A percentile compares a stretch with the other conserved stretches of the same genome.
phyloP scores from a whole-genome alignment of 2,113 vertebrate genomes.

The Lepus europaeus region DNA sequence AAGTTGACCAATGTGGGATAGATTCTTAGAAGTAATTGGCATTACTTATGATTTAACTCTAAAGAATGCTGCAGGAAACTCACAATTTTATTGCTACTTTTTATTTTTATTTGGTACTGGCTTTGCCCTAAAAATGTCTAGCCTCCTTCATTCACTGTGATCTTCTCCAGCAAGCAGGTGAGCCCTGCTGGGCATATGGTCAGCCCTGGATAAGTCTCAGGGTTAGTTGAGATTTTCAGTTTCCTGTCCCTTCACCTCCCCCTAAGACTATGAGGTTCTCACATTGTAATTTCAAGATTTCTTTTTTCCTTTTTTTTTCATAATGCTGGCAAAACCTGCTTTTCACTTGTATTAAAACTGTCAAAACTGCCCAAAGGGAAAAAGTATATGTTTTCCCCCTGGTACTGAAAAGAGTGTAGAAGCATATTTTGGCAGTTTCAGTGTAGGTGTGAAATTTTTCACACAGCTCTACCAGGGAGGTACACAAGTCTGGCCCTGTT shows the following conservation, averaged over 20 bases:
- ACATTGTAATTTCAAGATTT: conserved; percentile 77
- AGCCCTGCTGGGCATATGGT: not conserved
- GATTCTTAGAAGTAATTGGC: conserved; percentile 45
- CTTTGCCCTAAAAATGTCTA: conserved; percentile 69
- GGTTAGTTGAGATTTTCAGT: conserved; percentile 40
- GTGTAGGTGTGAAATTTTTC: conserved; percentile 83
- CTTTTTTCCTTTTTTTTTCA: conserved; percentile 61
- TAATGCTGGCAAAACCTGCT: conserved; percentile 78
- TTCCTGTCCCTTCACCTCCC: not conserved
- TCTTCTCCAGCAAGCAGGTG: conserved; percentile 45
- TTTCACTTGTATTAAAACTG: conserved; percentile 85
- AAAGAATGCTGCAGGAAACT: conserved; percentile 10
- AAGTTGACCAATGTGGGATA: not conserved
- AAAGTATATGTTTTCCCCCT: conserved; percentile 81
- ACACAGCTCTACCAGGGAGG: conserved; percentile 79
- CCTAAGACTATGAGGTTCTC: conserved; percentile 66
- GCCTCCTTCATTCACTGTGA: not conserved
- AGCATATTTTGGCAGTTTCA: conserved; percentile 82
- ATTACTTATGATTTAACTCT: conserved; percentile 52
- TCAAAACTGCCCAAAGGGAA: conserved; percentile 83
- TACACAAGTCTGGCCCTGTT: conserved; percentile 80
- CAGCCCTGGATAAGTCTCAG: conserved; percentile 59
- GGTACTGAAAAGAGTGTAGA: conserved; percentile 74
- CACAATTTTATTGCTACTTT: conserved; percentile 74
- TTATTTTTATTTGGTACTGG: conserved; percentile 73